These are phyloP conservation scores for Eurois occulta DNA, from an alignment of 2,888 invertebrate species.

Conservation along the genomic window DNA sequence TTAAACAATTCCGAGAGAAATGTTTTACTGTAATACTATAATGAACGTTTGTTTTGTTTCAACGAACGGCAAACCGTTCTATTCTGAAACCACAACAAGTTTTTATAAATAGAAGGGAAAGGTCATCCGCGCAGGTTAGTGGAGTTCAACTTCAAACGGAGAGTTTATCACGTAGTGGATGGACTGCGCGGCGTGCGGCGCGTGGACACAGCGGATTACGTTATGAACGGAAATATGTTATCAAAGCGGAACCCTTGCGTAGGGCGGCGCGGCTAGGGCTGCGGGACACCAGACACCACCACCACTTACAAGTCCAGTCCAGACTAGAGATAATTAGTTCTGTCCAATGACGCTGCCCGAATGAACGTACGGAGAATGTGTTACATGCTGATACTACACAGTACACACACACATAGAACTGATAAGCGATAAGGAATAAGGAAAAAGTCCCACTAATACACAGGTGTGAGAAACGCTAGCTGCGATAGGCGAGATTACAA, in stretches of 20 bases:
- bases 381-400: neutral
- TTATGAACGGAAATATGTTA: conserved; percentile 22
- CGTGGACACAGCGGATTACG: conserved; percentile 2
- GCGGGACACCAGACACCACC: neutral
- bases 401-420: neutral
- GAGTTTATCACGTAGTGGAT: conserved; percentile 8
- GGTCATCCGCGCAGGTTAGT: conserved; percentile 41
- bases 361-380: conserved; percentile 2
- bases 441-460: conserved; percentile 1
- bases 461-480: conserved; percentile 9
- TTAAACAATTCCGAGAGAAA: conserved; percentile 48
- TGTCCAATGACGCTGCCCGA: neutral
- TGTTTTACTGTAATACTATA: conserved; percentile 31
- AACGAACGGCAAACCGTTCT: conserved; percentile 43
- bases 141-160: conserved; percentile 40
- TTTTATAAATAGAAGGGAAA: conserved; percentile 52
- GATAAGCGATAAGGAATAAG: conserved; percentile 16
- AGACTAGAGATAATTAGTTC: neutral
- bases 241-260: conserved; percentile 1
- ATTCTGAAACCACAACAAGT: conserved; percentile 51
- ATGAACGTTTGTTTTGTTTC: conserved; percentile 55
- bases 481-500: conserved; percentile 9
- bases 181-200: conserved; percentile 4
- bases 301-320: neutral
- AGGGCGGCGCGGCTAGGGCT: conserved; percentile 3